phyloP scores from a whole-genome alignment of 2,888 invertebrate species.

The Dicycla oo region DNA sequence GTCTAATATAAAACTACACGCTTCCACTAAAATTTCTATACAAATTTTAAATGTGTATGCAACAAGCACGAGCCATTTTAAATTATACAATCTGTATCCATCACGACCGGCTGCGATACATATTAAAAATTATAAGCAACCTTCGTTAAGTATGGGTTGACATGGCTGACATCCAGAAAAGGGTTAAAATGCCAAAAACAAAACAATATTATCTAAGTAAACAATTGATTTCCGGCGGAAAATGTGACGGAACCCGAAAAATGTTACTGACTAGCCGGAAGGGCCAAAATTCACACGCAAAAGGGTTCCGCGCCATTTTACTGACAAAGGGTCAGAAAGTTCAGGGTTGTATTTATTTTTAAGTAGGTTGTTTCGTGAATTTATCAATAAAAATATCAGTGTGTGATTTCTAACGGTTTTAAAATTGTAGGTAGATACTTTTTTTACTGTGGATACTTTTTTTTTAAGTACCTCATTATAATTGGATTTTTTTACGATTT shows the following conservation, averaged over 20 bases:
- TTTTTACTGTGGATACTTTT: too few relatives aligned
- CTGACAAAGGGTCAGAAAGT: conserved; percentile 52
- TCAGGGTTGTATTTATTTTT: conserved; percentile 42
- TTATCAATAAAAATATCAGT: conserved; percentile 41
- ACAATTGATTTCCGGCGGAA: conserved; percentile 51
- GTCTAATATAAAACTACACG: neutral
- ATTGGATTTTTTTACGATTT: neutral
- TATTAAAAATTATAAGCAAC: conserved; percentile 11
- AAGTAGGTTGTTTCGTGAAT: conserved; percentile 17
- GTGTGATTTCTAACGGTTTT: conserved; percentile 27
- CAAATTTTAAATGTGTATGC: neutral
- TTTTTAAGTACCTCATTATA: neutral
- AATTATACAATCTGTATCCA: neutral
- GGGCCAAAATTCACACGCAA: conserved; percentile 58
- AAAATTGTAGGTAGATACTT: neutral
- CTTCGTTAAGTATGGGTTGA: conserved; percentile 11
- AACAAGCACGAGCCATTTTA: neutral
- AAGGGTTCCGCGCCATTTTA: conserved; percentile 55
- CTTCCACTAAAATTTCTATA: neutral
- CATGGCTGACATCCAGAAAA: conserved; percentile 7
- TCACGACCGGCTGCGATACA: neutral
- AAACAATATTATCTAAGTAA: conserved; percentile 34
- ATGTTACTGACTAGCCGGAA: conserved; percentile 31
- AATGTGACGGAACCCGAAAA: conserved; percentile 57
- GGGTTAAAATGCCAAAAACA: conserved; percentile 17